These are phyloP conservation scores for Drosophila funebris DNA, from an alignment of 1,140 invertebrate genomes.

Conservation along the genomic window DNA sequence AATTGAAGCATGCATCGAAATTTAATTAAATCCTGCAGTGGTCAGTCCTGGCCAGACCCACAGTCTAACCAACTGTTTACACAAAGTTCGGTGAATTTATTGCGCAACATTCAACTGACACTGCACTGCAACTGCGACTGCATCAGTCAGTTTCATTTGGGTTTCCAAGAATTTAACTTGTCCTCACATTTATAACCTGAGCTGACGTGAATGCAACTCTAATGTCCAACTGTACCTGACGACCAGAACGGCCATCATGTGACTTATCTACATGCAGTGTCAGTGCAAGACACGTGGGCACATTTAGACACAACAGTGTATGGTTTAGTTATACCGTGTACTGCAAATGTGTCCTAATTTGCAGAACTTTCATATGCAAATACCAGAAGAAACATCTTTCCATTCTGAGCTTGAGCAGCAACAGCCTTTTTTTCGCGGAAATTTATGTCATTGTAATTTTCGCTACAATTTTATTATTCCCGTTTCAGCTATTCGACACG, in stretches of 20 bases:
- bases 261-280: neutral
- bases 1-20: constrained; percentile 25
- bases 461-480: neutral
- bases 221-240: constrained; percentile 5
- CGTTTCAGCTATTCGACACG: neutral
- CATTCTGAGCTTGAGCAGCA: neutral
- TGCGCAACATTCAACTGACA: too few species aligned
- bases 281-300: neutral
- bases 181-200: constrained; percentile 1
- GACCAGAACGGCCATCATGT: constrained; percentile 13
- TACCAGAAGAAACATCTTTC: neutral
- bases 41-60: neutral
- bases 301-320: neutral
- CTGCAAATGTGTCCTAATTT: neutral
- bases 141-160: constrained; percentile 4
- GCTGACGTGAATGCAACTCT: neutral
- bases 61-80: constrained; percentile 18
- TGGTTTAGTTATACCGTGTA: neutral
- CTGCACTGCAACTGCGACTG: constrained; percentile 4
- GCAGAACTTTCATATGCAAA: neutral
- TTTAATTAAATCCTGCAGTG: constrained; percentile 48
- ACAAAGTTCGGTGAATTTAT: neutral
- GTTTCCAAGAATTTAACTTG: neutral
- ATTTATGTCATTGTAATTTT: neutral
- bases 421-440: neutral